A percentile compares a stretch with the other conserved stretches of the same genome.
These are phyloP conservation scores for Palythoa grandiflora DNA, from an alignment of 92 coral and sea anemone genomes.

Conservation along the genomic window DNA sequence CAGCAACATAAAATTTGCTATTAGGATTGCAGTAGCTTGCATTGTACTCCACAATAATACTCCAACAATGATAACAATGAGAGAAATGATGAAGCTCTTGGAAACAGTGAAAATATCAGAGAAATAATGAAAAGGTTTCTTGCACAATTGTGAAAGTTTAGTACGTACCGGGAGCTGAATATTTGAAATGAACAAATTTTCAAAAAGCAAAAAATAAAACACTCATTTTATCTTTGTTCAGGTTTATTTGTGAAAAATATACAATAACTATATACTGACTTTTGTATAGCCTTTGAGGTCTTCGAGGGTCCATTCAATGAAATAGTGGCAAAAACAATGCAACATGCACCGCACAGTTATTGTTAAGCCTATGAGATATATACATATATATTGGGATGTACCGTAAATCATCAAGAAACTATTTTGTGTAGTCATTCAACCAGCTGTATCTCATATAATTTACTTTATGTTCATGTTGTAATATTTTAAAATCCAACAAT, in stretches of 20 bases:
- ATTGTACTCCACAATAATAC: not conserved
- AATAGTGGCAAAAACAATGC: conserved; percentile 1
- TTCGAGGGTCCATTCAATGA: conserved; percentile 23
- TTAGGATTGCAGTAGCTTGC: not conserved
- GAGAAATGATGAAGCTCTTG: not conserved
- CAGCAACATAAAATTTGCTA: too few species aligned
- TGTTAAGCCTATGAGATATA: not conserved
- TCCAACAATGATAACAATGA: conserved; percentile 25
- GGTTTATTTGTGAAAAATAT: conserved; percentile 16
- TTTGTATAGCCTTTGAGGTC: conserved; percentile 11
- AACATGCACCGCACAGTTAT: conserved; percentile 24
- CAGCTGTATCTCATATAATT: conserved; percentile 17
- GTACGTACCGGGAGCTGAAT: conserved; percentile 1
- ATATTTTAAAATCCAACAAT: conserved; percentile 16
- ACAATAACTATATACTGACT: conserved; percentile 7
- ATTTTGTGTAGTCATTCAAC: conserved; percentile 29
- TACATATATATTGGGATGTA: not conserved
- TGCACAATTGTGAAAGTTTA: conserved; percentile 16
- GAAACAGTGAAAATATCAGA: conserved; percentile 3
- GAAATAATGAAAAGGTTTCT: not conserved
- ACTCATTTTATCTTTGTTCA: not conserved
- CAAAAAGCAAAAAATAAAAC: not conserved
- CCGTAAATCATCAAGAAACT: conserved; percentile 15
- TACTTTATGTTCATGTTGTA: conserved; percentile 27
- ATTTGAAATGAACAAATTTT: conserved; percentile 3